Evolutionary conservation across 2,113 vertebrate species (phyloP), one percentile per base, ranked within the genome.

Genomic region (Thoracochromis brauschi): DNA sequence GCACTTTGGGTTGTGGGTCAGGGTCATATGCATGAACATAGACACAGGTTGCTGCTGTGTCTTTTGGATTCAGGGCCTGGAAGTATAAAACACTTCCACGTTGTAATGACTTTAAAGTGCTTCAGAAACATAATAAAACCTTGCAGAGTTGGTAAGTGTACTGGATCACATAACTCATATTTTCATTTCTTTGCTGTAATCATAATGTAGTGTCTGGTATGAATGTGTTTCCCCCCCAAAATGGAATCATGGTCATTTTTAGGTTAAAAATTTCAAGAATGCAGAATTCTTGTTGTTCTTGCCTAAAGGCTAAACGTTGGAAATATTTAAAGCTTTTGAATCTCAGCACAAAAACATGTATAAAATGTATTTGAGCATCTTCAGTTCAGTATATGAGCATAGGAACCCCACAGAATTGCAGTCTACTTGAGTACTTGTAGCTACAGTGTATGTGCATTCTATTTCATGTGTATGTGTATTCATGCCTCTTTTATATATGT

Each of bases 1-100:
- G 87, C 88, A 88, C 87, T 91, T 58, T 85, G 88, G 89, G 92
- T 91, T 84, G 60, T 55, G 51, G 94, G 93, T 94, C 94, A 93
- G 91, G 93, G 93, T 94, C 87, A 12, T 81, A 49, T 78, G 81
- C n/a, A 54, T 89, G 83, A 79, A 92, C 83, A 90, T 80, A 73
- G 53, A 82, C 63, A 54, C 58, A 47, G 45, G 40, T 73, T 49
- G 31, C 82, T 82, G 57, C 33, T 85, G 78, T 57, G 68, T 85
- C 53, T 53, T 90, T 89, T 78, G 53, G 87, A 86, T 89, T 80
- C 42, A 75, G 40, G 5, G 68, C 38, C 49, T 85, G 65, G 53
- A 86, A 89, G 81, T 16, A 84, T 73, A 47, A 80, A 38, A 42
- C 21, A 55, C 19, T 71, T 42, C 45, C 51, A 75, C 31, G 4